phyloP scores from a whole-genome alignment of 2,113 vertebrate species.

The Strigops habroptila region DNA sequence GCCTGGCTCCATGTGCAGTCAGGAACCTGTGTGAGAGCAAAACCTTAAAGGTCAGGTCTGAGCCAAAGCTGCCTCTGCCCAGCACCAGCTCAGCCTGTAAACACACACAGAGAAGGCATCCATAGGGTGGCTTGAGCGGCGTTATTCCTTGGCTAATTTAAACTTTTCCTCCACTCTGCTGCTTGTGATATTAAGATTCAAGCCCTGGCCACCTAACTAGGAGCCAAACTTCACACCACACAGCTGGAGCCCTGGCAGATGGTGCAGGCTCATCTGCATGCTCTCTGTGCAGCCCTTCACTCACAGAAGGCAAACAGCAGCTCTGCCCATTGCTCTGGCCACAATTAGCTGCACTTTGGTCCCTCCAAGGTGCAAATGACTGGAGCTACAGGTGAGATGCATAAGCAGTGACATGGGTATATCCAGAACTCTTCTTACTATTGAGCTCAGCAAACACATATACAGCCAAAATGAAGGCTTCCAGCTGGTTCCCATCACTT shows the following conservation, averaged over 20 bases:
- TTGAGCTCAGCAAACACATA: background rate
- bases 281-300: background rate
- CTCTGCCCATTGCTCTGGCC: background rate
- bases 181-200: background rate
- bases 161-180: background rate
- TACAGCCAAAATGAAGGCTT: background rate
- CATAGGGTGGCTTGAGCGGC: accelerated
- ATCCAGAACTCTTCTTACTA: background rate
- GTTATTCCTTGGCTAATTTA: background rate
- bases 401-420: background rate
- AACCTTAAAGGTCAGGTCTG: background rate
- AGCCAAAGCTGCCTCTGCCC: background rate
- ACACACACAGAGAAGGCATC: accelerated
- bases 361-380: background rate
- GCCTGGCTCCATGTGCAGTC: background rate
- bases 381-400: background rate
- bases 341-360: background rate
- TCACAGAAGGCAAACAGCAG: background rate
- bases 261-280: slow-evolving; percentile 33
- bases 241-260: slow-evolving; percentile 65
- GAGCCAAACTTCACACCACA: background rate
- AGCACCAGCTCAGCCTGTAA: background rate
- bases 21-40: background rate
- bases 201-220: background rate
- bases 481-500: background rate